Evolutionary conservation across 2,888 invertebrate species (phyloP).

Genomic region (Drepanosiphum platanoidis): DNA sequence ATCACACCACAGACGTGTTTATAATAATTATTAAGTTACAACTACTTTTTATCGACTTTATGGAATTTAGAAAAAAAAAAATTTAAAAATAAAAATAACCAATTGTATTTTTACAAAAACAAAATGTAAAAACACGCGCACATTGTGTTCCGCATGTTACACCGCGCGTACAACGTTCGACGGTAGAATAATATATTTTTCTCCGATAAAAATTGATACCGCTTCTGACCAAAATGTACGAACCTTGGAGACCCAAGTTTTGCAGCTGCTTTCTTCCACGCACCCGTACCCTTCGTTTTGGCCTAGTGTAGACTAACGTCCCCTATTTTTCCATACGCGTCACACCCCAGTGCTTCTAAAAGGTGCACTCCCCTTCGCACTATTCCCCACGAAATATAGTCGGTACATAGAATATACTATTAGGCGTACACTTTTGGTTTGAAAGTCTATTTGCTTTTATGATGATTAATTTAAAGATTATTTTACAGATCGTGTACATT

Average conservation of each 20-base stretch:
- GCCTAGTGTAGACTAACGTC: conserved; percentile 49
- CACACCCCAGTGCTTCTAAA: conserved; percentile 58
- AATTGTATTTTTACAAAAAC: background rate
- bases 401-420: background rate
- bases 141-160: background rate
- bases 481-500: conserved; percentile 24
- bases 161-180: background rate
- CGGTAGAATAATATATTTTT: conserved; percentile 22
- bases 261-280: conserved; percentile 55
- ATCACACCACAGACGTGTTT: background rate
- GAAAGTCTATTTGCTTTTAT: conserved; percentile 47
- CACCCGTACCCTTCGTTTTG: conserved; percentile 48
- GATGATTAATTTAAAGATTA: conserved; percentile 58
- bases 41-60: background rate
- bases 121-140: background rate
- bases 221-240: conserved; percentile 31
- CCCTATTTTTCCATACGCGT: conserved; percentile 46
- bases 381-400: conserved; percentile 37
- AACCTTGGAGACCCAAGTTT: conserved; percentile 58
- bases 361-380: conserved; percentile 49
- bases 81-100: background rate
- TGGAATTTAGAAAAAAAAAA: background rate
- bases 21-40: background rate
- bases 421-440: background rate
- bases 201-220: conserved; percentile 33